A percentile compares a stretch with the other conserved stretches of the same genome.
Conservation (phyloP, 1,140 invertebrate species). For the Reticulitermes speratus region DNA sequence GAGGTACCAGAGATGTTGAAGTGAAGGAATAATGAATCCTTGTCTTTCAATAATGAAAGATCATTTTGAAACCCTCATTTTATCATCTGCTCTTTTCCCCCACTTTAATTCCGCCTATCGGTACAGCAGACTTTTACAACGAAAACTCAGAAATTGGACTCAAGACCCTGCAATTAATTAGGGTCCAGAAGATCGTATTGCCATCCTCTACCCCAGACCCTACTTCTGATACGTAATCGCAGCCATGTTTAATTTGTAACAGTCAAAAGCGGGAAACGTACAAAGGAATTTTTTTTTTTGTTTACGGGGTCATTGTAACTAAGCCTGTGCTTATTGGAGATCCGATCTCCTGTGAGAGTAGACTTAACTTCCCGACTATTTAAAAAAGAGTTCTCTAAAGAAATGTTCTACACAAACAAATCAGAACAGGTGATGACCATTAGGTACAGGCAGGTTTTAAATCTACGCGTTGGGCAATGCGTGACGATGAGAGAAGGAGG, state of each 20-base stretch:
- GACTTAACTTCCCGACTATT: neutral
- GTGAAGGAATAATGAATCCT: too few relatives aligned
- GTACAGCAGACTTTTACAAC: neutral
- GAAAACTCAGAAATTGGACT: neutral
- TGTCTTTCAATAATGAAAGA: too few relatives aligned
- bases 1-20: too few relatives aligned
- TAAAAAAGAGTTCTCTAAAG: too few relatives aligned
- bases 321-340: too few relatives aligned
- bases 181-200: neutral
- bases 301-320: too few relatives aligned
- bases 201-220: neutral
- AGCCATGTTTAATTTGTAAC: slow-evolving; percentile 7
- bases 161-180: slow-evolving; percentile 6
- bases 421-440: neutral
- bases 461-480: too few relatives aligned
- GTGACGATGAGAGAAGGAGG: too few relatives aligned
- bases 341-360: neutral
- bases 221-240: neutral
- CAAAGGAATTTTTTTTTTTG: neutral
- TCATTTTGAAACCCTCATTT: too few relatives aligned
- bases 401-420: neutral
- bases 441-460: neutral
- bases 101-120: neutral
- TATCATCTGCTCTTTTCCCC: too few relatives aligned
- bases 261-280: neutral